Evolutionary conservation across 2,888 invertebrate species (phyloP).

Genomic region (Julus scanicus): DNA sequence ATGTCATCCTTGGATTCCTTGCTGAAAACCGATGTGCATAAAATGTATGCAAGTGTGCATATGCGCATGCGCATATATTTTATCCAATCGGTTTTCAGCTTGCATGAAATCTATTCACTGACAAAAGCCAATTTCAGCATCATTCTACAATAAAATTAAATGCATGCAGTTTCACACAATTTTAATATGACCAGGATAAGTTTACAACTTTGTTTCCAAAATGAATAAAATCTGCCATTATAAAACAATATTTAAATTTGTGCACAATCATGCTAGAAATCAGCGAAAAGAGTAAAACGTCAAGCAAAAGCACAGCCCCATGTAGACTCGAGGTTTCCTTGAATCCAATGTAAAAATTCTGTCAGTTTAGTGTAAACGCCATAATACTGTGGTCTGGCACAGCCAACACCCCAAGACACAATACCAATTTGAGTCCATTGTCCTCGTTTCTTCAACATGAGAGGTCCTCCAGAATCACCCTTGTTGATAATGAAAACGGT

Average conservation of each 20-base stretch:
- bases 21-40: too few relatives aligned
- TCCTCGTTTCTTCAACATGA: slow-evolving; percentile 60
- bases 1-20: too few relatives aligned
- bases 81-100: too few relatives aligned
- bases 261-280: neutral
- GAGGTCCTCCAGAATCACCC: slow-evolving; percentile 73
- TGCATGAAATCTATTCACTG: too few relatives aligned
- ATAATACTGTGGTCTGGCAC: slow-evolving; percentile 54
- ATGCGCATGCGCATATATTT: too few relatives aligned
- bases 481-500: slow-evolving; percentile 57
- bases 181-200: neutral
- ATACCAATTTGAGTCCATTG: slow-evolving; percentile 67
- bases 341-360: slow-evolving; percentile 54
- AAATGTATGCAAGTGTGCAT: too few relatives aligned
- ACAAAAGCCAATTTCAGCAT: too few relatives aligned
- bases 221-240: neutral
- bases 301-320: neutral
- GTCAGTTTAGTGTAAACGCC: slow-evolving; percentile 54
- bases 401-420: slow-evolving; percentile 72
- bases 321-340: neutral
- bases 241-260: neutral
- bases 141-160: too few relatives aligned
- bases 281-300: neutral
- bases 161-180: neutral
- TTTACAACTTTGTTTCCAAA: neutral